phyloP scores from a whole-genome alignment of 2,113 vertebrate genomes.

The cattle (Bos taurus) region ARS-UCD2.0 NC_037331.1:96774001-96774500 shows the following conservation, averaged over 20 bases:
- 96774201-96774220: too few species aligned
- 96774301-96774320: background rate
- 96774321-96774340: background rate
- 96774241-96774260: background rate
- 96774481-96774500: background rate
- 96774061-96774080: too few species aligned
- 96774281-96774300: background rate
- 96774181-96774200: too few species aligned
- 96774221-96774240: background rate
- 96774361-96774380: background rate
- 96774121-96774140: too few species aligned
- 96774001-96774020: too few species aligned
- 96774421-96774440: background rate
- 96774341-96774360: background rate
- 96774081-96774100: too few species aligned
- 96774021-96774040: too few species aligned
- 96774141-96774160: too few species aligned
- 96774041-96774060: too few species aligned
- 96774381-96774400: conserved; percentile 7
- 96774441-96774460: background rate
- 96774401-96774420: background rate
- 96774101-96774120: too few species aligned
- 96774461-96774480: background rate
- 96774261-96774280: background rate
- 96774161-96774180: too few species aligned